phyloP scores from a whole-genome alignment of 2,113 vertebrate species.

The Atlantisia rogersi region DNA sequence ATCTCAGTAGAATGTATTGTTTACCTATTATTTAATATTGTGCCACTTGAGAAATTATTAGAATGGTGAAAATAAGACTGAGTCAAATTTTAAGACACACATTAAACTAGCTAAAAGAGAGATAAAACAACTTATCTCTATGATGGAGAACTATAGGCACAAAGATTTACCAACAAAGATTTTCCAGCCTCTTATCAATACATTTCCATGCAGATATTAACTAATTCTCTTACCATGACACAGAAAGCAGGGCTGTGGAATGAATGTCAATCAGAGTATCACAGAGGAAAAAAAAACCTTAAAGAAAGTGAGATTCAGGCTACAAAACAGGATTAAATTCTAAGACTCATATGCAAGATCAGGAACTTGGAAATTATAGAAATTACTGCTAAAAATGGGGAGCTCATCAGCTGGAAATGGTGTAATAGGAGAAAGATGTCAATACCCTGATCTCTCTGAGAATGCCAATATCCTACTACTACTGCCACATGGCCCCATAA shows the following conservation, averaged over 20 bases:
- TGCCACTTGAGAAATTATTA: neutral
- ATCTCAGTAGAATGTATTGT: neutral
- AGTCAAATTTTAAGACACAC: neutral
- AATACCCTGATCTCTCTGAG: neutral
- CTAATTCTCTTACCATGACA: neutral
- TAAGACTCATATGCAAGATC: neutral
- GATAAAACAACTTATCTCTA: neutral
- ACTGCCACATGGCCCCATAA: neutral
- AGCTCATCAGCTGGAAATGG: neutral
- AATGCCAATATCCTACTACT: neutral
- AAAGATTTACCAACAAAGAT: neutral
- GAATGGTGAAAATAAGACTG: neutral
- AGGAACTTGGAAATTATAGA: neutral
- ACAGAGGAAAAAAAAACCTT: neutral
- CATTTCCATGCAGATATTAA: neutral
- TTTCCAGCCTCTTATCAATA: neutral
- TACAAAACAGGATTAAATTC: neutral
- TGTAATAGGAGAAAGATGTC: neutral
- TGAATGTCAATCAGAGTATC: neutral
- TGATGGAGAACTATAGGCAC: accelerated
- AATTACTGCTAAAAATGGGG: neutral
- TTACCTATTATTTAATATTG: neutral
- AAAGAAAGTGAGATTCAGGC: neutral
- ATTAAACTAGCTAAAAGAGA: neutral
- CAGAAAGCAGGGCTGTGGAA: neutral